A percentile compares a stretch with the other conserved stretches of the same genome.
Conservation (phyloP, 2,113 vertebrate genomes). For the Pelodiscus sinensis region DNA sequence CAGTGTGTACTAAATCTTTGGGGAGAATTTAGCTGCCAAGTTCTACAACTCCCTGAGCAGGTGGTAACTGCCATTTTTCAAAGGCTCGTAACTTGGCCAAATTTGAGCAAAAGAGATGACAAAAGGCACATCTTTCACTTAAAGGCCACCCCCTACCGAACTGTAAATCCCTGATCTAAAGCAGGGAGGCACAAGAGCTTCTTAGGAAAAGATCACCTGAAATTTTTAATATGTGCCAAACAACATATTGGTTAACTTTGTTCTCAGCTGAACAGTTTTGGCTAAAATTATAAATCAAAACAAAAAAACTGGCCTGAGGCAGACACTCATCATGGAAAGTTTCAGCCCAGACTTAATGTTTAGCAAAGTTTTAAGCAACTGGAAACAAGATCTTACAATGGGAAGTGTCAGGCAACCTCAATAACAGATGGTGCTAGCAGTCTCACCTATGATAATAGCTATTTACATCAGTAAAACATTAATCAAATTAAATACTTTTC, state of each 20-base stretch:
- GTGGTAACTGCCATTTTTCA: background rate
- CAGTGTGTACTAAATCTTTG: background rate
- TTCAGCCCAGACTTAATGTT: background rate
- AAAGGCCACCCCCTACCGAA: background rate
- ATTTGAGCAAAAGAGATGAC: background rate
- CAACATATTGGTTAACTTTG: background rate
- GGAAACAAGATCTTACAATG: background rate
- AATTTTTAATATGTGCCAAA: background rate
- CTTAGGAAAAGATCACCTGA: background rate
- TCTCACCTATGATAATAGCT: background rate
- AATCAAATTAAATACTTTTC: background rate
- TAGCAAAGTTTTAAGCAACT: background rate
- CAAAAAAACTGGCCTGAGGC: background rate
- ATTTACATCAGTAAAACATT: background rate
- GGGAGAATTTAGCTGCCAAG: background rate
- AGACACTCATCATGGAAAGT: background rate
- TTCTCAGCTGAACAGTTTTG: background rate
- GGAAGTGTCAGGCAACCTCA: background rate
- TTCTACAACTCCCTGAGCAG: background rate
- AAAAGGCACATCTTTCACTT: background rate
- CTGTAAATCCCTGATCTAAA: background rate
- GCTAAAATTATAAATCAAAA: background rate
- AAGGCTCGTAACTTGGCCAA: background rate
- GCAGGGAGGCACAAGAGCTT: background rate
- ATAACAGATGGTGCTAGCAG: background rate